Evolutionary conservation across 2,888 invertebrate species (phyloP).

Genomic region (Lasioglossum calceatum): DNA sequence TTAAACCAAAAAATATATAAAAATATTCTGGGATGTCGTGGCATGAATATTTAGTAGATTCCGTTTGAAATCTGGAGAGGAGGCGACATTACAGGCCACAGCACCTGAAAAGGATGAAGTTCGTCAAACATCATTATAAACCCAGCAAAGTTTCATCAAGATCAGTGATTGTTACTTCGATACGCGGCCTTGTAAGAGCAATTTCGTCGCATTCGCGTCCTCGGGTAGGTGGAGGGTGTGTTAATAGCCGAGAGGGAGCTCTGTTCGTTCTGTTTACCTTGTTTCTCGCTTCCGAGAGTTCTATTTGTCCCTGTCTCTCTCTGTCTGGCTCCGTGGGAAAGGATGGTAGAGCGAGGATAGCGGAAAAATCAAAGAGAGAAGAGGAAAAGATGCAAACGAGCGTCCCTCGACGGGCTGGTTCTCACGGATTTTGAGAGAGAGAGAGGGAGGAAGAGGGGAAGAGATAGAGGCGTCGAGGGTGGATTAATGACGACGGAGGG

Average conservation of each 20-base stretch:
- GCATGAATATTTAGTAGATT: background rate
- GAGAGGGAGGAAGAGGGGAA: background rate
- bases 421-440: constrained; percentile 39
- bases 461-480: constrained; percentile 43
- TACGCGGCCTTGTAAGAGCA: constrained; percentile 23
- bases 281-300: background rate
- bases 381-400: constrained; percentile 61
- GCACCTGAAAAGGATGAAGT: background rate
- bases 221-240: background rate
- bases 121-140: background rate
- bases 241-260: constrained; percentile 10
- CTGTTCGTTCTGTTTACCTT: background rate
- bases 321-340: background rate
- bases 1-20: background rate
- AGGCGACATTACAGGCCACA: background rate
- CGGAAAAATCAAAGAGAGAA: background rate
- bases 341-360: background rate
- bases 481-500: constrained; percentile 54
- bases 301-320: background rate
- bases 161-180: background rate
- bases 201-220: constrained; percentile 46
- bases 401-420: constrained; percentile 21
- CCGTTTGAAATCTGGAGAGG: background rate
- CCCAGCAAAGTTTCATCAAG: background rate
- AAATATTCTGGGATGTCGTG: background rate